Conservation (phyloP, 2,113 vertebrate genomes). For the Phaethornis superciliosus region DNA sequence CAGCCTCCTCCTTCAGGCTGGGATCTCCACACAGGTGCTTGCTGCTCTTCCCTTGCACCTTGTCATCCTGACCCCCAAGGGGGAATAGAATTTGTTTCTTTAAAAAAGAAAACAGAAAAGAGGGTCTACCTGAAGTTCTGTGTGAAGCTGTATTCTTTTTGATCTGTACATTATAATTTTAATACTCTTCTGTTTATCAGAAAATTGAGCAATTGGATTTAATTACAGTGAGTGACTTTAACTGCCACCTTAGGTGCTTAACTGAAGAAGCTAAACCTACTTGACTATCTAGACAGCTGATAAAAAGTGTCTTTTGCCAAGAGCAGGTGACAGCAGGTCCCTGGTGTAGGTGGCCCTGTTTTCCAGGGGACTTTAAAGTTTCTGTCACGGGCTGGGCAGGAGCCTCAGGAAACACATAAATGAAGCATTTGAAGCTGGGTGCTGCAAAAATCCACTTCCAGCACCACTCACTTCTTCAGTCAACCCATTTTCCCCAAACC, state of each 20-base stretch:
- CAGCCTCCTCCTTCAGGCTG: background rate
- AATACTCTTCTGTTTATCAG: background rate
- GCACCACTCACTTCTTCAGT: background rate
- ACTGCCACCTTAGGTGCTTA: background rate
- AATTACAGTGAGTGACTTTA: background rate
- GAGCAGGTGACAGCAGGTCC: background rate
- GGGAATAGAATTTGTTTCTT: background rate
- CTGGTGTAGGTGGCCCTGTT: background rate
- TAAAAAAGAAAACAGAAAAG: background rate
- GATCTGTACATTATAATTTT: background rate
- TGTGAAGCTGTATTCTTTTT: background rate
- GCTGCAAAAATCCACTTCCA: background rate
- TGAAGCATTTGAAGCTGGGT: background rate
- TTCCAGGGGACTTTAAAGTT: background rate
- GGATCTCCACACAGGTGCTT: too few relatives aligned
- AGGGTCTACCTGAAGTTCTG: background rate
- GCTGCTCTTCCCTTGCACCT: background rate
- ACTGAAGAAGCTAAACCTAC: background rate
- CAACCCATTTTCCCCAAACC: background rate
- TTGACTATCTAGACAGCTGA: background rate
- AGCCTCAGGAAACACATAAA: background rate
- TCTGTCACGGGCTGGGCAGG: background rate
- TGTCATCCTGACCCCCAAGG: background rate
- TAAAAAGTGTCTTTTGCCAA: background rate
- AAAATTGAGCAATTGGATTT: background rate